Conservation (phyloP, 2,797 vertebrate species). For the Myotis vivesi region DNA sequence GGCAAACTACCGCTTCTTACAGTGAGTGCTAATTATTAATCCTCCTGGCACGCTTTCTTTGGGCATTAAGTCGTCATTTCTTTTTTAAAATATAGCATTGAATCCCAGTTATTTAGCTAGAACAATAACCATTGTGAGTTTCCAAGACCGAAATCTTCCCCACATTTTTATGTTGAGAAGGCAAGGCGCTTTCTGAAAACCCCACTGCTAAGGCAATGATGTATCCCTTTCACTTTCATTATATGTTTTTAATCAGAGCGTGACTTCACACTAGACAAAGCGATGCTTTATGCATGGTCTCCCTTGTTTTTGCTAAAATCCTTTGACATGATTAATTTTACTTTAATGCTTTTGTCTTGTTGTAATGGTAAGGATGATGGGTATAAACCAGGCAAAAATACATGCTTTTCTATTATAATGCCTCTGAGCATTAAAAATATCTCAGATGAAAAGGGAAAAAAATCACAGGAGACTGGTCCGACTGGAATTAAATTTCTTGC, state of each 20-base stretch:
- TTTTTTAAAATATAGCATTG: constrained; percentile 21
- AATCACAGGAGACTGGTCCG: constrained; percentile 84
- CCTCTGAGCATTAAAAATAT: constrained; percentile 85
- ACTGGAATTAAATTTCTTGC: constrained; percentile 87
- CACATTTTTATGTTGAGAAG: constrained; percentile 82
- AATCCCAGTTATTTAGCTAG: constrained; percentile 77
- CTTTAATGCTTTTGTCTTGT: constrained; percentile 94
- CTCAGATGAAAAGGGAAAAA: constrained; percentile 82
- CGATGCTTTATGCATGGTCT: constrained; percentile 95
- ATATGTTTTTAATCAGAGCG: constrained; percentile 99
- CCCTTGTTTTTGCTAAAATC: constrained; percentile 96
- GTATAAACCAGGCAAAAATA: constrained; percentile 86
- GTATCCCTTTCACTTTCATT: constrained; percentile 99
- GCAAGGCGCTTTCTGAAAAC: constrained; percentile 84
- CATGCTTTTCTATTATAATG: constrained; percentile 85
- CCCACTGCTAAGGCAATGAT: constrained; percentile 95
- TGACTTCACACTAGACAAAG: constrained; percentile 97
- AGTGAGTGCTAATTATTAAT: constrained; percentile 71
- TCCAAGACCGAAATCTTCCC: constrained; percentile 78
- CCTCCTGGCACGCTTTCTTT: constrained; percentile 52
- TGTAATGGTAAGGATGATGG: constrained; percentile 89
- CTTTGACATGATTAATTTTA: constrained; percentile 96
- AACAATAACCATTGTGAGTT: constrained; percentile 76
- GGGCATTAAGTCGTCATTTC: constrained; percentile 68
- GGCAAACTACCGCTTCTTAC: constrained; percentile 32